phyloP scores from a whole-genome alignment of 2,888 invertebrate genomes.

The Cenopis cana region DNA sequence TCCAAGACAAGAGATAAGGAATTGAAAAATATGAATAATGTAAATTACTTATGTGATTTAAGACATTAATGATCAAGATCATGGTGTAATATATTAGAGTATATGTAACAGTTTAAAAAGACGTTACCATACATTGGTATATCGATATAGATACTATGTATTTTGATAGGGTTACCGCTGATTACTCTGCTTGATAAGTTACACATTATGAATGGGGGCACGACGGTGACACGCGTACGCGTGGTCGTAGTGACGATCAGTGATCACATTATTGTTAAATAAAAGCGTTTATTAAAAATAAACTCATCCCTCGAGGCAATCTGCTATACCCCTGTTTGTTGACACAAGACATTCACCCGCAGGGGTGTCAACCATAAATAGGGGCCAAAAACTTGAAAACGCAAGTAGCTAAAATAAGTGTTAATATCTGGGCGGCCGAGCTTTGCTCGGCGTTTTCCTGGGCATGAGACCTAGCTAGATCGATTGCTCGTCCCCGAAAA shows the following conservation, averaged over 20 bases:
- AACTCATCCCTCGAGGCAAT: constrained; percentile 69
- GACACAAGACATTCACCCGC: constrained; percentile 67
- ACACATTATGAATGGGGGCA: constrained; percentile 22
- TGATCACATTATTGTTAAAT: constrained; percentile 65
- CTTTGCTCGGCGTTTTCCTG: no score
- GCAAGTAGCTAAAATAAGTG: not conserved
- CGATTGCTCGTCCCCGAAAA: no score
- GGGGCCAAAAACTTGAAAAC: not conserved
- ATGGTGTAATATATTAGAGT: no score
- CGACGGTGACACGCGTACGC: constrained; percentile 16
- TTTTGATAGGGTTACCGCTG: constrained; percentile 2
- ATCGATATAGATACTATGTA: constrained; percentile 1
- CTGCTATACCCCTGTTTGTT: constrained; percentile 65
- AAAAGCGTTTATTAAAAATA: constrained; percentile 80
- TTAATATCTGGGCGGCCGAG: no score
- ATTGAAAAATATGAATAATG: no score
- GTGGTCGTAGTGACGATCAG: constrained; percentile 47
- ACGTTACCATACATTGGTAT: no score
- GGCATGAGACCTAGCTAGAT: no score
- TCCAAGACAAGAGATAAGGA: no score
- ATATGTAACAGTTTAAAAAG: no score
- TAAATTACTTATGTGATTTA: no score
- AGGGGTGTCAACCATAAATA: constrained; percentile 58
- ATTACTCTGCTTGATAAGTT: not conserved
- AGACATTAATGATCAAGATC: no score